Evolutionary conservation across 2,113 vertebrate species (phyloP).

Genomic region (Alces alces): DNA sequence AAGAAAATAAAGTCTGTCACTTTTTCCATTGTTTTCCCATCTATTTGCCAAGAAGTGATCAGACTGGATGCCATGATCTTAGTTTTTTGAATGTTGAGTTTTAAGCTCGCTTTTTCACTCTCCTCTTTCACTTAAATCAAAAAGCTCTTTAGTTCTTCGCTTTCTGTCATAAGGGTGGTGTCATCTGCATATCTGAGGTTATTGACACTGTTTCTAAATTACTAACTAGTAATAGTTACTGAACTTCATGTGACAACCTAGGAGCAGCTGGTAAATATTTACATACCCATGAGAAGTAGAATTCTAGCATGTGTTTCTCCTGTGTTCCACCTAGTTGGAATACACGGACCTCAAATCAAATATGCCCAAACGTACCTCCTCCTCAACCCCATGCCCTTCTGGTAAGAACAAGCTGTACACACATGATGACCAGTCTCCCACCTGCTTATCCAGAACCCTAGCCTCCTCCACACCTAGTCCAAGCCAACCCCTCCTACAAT

Average conservation of each 20-base stretch:
- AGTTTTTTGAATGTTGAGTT: not conserved
- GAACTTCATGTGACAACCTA: not conserved
- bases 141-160: not conserved
- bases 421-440: not conserved
- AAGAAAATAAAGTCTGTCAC: not conserved
- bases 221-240: not conserved
- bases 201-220: not conserved
- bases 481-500: not conserved
- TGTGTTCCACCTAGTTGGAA: not conserved
- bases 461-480: not conserved
- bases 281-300: not conserved
- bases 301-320: not conserved
- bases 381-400: not conserved
- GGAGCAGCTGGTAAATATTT: not conserved
- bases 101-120: not conserved
- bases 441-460: not conserved
- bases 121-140: not conserved
- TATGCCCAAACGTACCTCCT: not conserved
- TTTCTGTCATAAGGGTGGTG: not conserved
- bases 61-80: not conserved
- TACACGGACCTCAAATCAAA: not conserved
- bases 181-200: not conserved
- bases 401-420: not conserved
- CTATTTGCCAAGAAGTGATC: not conserved
- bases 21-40: not conserved